Evolutionary conservation across 2,888 invertebrate genomes (phyloP), one percentile per base, ranked within the genome.

Genomic region (Scaptodrosophila latifasciaeformis): DNA sequence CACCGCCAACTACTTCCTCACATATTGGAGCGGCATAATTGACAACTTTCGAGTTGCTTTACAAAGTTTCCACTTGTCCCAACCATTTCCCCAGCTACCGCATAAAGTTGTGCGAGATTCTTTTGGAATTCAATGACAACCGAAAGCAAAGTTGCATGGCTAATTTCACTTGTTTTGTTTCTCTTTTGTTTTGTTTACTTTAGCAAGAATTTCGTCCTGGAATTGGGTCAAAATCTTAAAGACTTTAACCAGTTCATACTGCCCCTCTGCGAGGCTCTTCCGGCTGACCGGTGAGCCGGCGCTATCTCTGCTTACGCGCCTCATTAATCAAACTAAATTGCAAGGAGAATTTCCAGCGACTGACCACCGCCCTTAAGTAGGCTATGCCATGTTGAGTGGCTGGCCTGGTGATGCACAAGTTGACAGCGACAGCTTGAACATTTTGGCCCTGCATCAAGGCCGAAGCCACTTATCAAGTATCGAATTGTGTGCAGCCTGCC

Each of bases 241-340:
- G 54, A 62, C 49, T 18, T 40, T 21, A 27, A 31, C 12, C 7
- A 7, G 31, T 2, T 12, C 31, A 31, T 2, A 4, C 12, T 9
- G 49, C 50, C 29, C 2, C 7, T 18, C 21, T 13, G 29, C 24
- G 9, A 6, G 37, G 9, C 34, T 21, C 4, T 7, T 40, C 30
- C 29, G 30, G 17, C 39, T 3, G 24, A 2, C 12, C 18, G 17
- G 21, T 40, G 42, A 3, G 35, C 44, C 44, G 37, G 19, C 59
- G 62, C 65, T 67, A 70, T 75, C 77, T 72, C 53, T 62, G 45
- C 54, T 70, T 60, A 65, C 67, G 65, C 76, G 70, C 55, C 66
- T 77, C 78, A 77, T 76, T 77, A 77, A 77, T 70, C 70, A 77
- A 68, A 75, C 70, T 68, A 77, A 72, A 72, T 77, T 67, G 74